Evolutionary conservation across 2,888 invertebrate species (phyloP), one percentile per base, ranked within the genome.

Genomic region (Mimas tiliae): DNA sequence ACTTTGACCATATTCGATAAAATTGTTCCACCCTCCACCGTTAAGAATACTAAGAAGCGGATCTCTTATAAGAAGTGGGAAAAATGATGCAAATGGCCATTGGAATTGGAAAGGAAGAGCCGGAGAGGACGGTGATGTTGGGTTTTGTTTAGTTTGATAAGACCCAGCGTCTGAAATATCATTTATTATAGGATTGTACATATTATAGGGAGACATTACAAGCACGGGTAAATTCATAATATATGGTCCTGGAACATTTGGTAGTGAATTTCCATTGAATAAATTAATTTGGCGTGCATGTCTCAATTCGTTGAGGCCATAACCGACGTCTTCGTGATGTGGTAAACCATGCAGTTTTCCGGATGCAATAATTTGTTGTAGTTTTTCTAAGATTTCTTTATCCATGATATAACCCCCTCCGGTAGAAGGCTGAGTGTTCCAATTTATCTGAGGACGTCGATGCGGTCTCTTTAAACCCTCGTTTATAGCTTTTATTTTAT

Each of bases 11-110:
- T 94, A 94, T 81, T 95, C 95, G 55, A 95, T 76, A 74, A 95
- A 90, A 69, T 92, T 94, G 42, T 91, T 92, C 79, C 93, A 91
- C 3, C 94, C 94, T 58, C 94, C 95, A 45, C 94, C 90, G 70
- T 87, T 88, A 66, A 88, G 81, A 63, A 94, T 86, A 67, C 91
- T 92, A 8, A 94, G 76, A 12, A 95, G 79, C 0, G 95, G 95
- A 75, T 95, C 94, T 81, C 92, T 94, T 42, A 95, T 91, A 9
- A 94, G 79, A 45, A 95, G 88, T 0, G 95, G 95, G 74, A 95
- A 95, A 47, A 87, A 86, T 47, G 87, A 84, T 8, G 94, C 89
- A 47, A 94, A 89, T 0, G 95, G 95, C 91, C 94, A 95, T 67
- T 81, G 87, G 63, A 89, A 77, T 68, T 83, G 81, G 69, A 89